Evolutionary conservation across 2,797 vertebrate species (phyloP).

Genomic region (Carapus acus): DNA sequence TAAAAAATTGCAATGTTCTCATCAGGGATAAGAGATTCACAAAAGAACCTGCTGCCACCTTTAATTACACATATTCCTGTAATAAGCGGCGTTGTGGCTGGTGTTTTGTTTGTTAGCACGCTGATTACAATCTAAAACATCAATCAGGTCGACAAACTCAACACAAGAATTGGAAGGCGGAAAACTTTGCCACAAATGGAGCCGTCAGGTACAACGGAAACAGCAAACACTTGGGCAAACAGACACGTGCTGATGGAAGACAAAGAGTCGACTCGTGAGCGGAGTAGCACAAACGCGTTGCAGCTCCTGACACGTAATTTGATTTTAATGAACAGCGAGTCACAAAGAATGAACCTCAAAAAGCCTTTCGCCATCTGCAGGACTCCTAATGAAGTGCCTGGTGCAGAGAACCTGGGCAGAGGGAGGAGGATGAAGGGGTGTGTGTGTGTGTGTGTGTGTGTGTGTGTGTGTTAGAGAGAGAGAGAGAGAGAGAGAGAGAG

Average conservation of each 20-base stretch:
- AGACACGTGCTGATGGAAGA: constrained; percentile 55
- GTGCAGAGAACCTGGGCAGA: constrained; percentile 55
- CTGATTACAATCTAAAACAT: not conserved
- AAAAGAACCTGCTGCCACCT: no score
- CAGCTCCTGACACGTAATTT: constrained; percentile 89
- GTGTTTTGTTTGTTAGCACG: no score
- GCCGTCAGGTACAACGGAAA: constrained; percentile 42
- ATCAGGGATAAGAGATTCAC: no score
- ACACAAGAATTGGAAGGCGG: not conserved
- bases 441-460: not conserved
- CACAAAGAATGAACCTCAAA: constrained; percentile 93
- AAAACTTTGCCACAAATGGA: constrained; percentile 34
- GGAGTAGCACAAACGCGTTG: constrained; percentile 66
- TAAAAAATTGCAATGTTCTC: no score
- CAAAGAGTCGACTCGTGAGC: constrained; percentile 63
- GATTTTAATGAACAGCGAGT: constrained; percentile 93
- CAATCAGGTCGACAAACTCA: not conserved
- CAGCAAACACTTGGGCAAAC: constrained; percentile 50
- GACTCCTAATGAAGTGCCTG: constrained; percentile 66
- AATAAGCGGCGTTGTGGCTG: no score
- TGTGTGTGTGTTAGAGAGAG: no score
- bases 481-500: no score
- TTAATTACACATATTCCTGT: no score
- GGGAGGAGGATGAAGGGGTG: constrained; percentile 12
- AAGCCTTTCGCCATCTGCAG: constrained; percentile 69